These are phyloP conservation scores for Silurus asotus DNA, from an alignment of 2,113 vertebrate genomes.

Conservation along the genomic window DNA sequence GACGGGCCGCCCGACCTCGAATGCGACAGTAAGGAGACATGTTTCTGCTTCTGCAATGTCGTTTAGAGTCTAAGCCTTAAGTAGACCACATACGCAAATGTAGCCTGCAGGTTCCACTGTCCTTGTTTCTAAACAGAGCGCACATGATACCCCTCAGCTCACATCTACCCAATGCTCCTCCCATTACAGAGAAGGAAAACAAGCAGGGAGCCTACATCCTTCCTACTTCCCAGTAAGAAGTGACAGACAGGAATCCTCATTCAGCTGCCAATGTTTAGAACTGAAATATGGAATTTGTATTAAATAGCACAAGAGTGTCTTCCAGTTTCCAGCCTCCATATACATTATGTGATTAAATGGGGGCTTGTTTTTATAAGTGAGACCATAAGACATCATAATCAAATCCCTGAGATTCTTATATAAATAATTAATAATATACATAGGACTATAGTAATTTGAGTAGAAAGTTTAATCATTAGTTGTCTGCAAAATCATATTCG, in stretches of 20 bases:
- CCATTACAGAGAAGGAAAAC: conserved; percentile 50
- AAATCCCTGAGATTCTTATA: background rate
- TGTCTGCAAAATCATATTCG: background rate
- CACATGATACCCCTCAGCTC: conserved; percentile 44
- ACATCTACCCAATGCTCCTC: conserved; percentile 39
- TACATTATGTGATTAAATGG: background rate
- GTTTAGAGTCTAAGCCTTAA: conserved; percentile 31
- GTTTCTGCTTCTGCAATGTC: background rate
- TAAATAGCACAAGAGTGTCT: background rate
- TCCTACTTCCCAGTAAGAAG: conserved; percentile 33
- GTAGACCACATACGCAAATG: conserved; percentile 33
- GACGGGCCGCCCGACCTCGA: background rate
- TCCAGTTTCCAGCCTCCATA: background rate
- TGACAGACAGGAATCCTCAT: conserved; percentile 34
- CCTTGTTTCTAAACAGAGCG: conserved; percentile 36
- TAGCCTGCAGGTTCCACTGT: conserved; percentile 40
- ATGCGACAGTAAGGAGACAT: background rate
- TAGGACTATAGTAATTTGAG: background rate
- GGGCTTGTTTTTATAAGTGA: background rate
- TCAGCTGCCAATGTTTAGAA: conserved; percentile 32
- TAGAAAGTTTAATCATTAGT: background rate
- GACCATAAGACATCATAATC: background rate
- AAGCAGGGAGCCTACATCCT: conserved; percentile 39
- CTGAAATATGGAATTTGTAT: conserved; percentile 13
- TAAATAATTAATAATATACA: background rate